phyloP scores from a whole-genome alignment of 2,113 vertebrate genomes.

The Emydura subglobosa region DNA sequence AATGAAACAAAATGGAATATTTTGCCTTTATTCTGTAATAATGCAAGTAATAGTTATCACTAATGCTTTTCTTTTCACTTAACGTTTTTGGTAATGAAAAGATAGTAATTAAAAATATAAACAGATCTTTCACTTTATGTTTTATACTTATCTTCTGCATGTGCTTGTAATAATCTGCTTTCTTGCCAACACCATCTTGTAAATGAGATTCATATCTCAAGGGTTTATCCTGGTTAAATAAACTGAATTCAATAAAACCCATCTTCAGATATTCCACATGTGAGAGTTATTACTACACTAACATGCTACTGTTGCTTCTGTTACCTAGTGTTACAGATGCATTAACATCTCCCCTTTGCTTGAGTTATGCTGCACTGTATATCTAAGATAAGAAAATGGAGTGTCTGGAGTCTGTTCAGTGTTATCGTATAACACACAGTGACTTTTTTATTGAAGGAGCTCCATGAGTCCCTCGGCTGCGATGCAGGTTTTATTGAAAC shows the following conservation, averaged over 20 bases:
- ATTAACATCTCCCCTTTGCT: slow-evolving; percentile 79
- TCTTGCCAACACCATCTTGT: slow-evolving; percentile 83
- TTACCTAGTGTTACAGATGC: slow-evolving; percentile 79
- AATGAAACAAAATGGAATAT: rapidly evolving
- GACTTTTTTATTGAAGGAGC: slow-evolving; percentile 85
- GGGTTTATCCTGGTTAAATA: slow-evolving; percentile 83
- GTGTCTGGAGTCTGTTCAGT: slow-evolving; percentile 83
- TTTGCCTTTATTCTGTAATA: background rate
- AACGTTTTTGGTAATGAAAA: slow-evolving; percentile 52
- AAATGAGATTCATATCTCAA: slow-evolving; percentile 85
- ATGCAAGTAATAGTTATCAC: background rate
- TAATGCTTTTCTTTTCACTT: slow-evolving; percentile 48
- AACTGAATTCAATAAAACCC: slow-evolving; percentile 86
- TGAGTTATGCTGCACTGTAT: slow-evolving; percentile 82
- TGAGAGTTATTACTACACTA: slow-evolving; percentile 83
- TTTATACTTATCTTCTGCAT: slow-evolving; percentile 79
- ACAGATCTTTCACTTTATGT: slow-evolving; percentile 69
- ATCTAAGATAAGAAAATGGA: slow-evolving; percentile 85
- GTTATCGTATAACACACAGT: slow-evolving; percentile 81
- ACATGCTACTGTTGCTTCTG: slow-evolving; percentile 84
- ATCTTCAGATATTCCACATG: slow-evolving; percentile 80
- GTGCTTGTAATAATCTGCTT: slow-evolving; percentile 82
- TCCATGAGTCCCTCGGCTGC: slow-evolving; percentile 62
- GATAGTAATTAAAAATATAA: slow-evolving; percentile 69
- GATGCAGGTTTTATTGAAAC: slow-evolving; percentile 78